phyloP scores from a whole-genome alignment of 2,113 vertebrate species.

The Ceyx melanurus region DNA sequence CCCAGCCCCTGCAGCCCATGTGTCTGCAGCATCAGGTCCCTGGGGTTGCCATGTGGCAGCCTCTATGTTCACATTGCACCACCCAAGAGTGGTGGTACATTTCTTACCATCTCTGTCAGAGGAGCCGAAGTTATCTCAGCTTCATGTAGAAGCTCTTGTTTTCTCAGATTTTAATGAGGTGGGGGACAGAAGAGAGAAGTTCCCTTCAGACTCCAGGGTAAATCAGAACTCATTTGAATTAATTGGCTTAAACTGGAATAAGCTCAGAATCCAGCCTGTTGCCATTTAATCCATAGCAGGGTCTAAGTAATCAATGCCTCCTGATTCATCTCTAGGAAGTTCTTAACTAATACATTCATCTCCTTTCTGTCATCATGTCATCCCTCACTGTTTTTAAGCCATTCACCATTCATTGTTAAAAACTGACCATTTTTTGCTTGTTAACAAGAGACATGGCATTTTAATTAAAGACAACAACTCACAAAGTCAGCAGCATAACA shows the following conservation, averaged over 20 bases:
- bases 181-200: background rate
- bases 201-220: background rate
- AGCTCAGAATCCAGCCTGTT: background rate
- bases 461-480: constrained; percentile 25
- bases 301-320: background rate
- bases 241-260: background rate
- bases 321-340: background rate
- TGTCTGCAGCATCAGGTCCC: background rate
- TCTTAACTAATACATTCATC: background rate
- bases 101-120: background rate
- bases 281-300: background rate
- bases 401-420: background rate
- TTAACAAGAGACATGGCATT: constrained; percentile 5
- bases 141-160: background rate
- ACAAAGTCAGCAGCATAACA: constrained; percentile 73
- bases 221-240: constrained; percentile 1
- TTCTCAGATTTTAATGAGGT: background rate
- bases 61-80: background rate
- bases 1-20: background rate
- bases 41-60: background rate
- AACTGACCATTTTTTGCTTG: constrained; percentile 16
- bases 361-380: background rate
- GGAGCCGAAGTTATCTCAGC: background rate
- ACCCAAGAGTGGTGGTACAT: background rate
- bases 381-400: background rate